Evolutionary conservation across 1,140 invertebrate species (phyloP).

Genomic region (Drosophila paulistorum): DNA sequence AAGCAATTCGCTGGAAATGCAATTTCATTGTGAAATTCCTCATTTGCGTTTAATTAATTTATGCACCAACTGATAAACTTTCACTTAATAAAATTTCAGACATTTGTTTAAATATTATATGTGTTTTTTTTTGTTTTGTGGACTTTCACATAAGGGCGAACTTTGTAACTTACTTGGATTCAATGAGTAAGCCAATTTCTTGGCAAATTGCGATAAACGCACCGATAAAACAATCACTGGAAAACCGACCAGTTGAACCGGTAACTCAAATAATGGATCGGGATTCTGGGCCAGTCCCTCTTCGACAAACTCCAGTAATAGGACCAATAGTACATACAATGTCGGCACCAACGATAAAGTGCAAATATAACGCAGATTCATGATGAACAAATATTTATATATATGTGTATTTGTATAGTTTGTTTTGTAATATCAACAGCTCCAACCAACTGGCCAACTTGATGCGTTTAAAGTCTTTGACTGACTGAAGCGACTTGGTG

Average conservation of each 20-base stretch:
- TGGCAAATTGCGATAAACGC: slow-evolving; percentile 91
- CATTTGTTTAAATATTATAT: slow-evolving; percentile 2
- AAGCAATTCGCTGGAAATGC: not conserved
- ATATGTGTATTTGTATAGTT: slow-evolving; percentile 16
- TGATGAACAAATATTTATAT: slow-evolving; percentile 29
- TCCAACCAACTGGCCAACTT: slow-evolving; percentile 53
- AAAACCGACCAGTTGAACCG: slow-evolving; percentile 92
- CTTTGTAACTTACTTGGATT: slow-evolving; percentile 89
- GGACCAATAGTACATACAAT: slow-evolving; percentile 70
- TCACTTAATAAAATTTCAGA: slow-evolving; percentile 48
- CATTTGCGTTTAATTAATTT: slow-evolving; percentile 62
- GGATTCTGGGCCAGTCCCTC: slow-evolving; percentile 77
- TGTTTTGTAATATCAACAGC: slow-evolving; percentile 4
- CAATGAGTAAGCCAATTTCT: slow-evolving; percentile 91
- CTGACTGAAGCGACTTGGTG: slow-evolving; percentile 64
- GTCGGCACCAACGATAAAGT: slow-evolving; percentile 68
- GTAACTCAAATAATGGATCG: slow-evolving; percentile 88
- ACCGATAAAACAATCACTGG: slow-evolving; percentile 92
- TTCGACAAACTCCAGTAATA: slow-evolving; percentile 71
- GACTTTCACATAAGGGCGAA: slow-evolving; percentile 22
- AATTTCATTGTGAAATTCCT: slow-evolving; percentile 27
- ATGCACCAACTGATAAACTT: slow-evolving; percentile 61
- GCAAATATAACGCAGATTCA: slow-evolving; percentile 74
- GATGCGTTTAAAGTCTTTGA: slow-evolving; percentile 68
- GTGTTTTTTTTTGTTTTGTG: slow-evolving; percentile 10